Evolutionary conservation across 2,113 vertebrate genomes (phyloP).

Genomic region (Anas platyrhynchos): DNA sequence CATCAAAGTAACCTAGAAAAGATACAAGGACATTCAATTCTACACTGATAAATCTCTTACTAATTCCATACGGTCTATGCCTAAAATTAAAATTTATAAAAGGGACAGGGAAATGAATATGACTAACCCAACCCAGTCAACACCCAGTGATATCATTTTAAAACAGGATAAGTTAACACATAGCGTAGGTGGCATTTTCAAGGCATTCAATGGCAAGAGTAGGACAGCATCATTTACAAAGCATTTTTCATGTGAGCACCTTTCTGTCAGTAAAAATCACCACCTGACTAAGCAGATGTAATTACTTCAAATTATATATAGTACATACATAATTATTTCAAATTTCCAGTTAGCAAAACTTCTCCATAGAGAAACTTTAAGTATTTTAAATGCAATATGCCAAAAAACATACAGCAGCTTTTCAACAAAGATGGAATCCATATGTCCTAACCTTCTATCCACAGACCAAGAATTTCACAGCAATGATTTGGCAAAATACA

Average conservation of each 20-base stretch:
- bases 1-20: slow-evolving; percentile 91
- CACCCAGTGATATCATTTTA: background rate
- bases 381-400: background rate
- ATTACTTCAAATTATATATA: background rate
- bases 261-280: background rate
- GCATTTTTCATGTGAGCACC: background rate
- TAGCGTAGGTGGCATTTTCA: background rate
- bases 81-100: background rate
- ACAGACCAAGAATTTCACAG: background rate
- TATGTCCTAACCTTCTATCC: background rate
- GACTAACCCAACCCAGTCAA: background rate
- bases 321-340: background rate
- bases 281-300: background rate
- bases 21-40: background rate
- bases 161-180: background rate
- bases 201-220: background rate
- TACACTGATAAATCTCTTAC: background rate
- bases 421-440: background rate
- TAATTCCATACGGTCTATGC: background rate
- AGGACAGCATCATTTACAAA: background rate
- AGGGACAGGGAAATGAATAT: background rate
- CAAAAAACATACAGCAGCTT: background rate
- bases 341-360: background rate
- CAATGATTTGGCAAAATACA: background rate
- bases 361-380: background rate